A percentile compares a stretch with the other conserved stretches of the same genome.
These are phyloP conservation scores for Lutjanus argentimaculatus DNA, from an alignment of 2,797 vertebrate genomes.

Conservation along the genomic window DNA sequence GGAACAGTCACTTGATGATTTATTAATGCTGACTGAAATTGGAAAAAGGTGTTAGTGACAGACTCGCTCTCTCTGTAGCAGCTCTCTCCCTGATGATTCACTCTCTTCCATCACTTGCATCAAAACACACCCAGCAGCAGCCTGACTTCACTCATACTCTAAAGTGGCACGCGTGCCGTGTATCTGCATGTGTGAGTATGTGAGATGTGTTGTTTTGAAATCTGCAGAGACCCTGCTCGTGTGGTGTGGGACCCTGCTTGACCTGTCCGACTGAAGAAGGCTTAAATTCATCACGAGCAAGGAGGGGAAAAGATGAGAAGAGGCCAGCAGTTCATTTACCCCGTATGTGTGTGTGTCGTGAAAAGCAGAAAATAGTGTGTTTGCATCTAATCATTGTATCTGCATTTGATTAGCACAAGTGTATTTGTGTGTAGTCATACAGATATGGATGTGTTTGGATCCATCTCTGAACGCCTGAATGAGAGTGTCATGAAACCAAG, in stretches of 20 bases:
- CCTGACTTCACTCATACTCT: constrained; percentile 13
- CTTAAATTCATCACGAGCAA: constrained; percentile 54
- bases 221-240: constrained; percentile 5
- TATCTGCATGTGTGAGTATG: neutral
- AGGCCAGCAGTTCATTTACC: constrained; percentile 1
- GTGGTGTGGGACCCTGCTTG: constrained; percentile 25
- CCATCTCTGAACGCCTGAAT: neutral
- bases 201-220: constrained; percentile 15
- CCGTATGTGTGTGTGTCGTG: too few relatives aligned
- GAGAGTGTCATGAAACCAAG: neutral
- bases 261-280: constrained; percentile 24
- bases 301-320: constrained; percentile 15
- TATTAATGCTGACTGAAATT: constrained; percentile 3
- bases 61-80: neutral
- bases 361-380: neutral
- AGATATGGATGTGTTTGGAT: constrained; percentile 22
- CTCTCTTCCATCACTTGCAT: constrained; percentile 16
- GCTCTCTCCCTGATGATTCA: constrained; percentile 27
- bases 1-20: constrained; percentile 19
- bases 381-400: neutral
- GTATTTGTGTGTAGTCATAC: constrained; percentile 12
- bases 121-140: constrained; percentile 20
- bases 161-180: constrained; percentile 1
- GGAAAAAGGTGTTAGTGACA: constrained; percentile 13
- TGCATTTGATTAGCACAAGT: constrained; percentile 30